A percentile compares a stretch with the other conserved stretches of the same genome.
phyloP scores from a whole-genome alignment of 2,888 invertebrate genomes.

The Nezara viridula region DNA sequence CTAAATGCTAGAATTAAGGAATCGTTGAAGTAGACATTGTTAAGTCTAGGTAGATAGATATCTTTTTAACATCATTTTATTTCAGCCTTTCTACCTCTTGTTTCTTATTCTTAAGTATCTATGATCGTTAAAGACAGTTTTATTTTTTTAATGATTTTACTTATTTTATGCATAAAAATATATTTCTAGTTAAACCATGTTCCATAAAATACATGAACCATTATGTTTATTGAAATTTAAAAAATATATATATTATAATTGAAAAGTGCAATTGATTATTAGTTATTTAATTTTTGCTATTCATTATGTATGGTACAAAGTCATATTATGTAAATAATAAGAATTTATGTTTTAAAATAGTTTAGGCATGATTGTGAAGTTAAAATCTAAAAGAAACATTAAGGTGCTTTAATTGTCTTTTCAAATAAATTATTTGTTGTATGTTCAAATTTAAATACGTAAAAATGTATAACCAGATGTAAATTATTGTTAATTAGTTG shows the following conservation, averaged over 20 bases:
- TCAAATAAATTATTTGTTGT: neutral
- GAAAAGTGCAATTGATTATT: neutral
- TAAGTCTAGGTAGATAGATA: neutral
- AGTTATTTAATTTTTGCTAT: neutral
- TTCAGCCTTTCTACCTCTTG: neutral
- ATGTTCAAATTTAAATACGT: neutral
- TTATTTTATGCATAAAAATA: neutral
- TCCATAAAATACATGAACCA: neutral
- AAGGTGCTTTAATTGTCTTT: neutral
- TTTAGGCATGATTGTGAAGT: neutral
- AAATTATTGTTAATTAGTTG: neutral
- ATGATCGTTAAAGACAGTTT: neutral
- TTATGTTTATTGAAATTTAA: too few relatives aligned
- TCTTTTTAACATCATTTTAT: too few relatives aligned
- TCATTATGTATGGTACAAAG: neutral
- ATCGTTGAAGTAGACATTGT: too few relatives aligned
- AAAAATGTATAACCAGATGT: neutral
- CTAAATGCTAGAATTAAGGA: too few relatives aligned
- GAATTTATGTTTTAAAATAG: neutral
- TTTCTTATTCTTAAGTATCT: neutral
- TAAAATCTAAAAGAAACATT: neutral
- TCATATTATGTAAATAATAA: neutral
- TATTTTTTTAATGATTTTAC: conserved; percentile 14
- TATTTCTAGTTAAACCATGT: too few relatives aligned
- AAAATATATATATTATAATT: too few relatives aligned